A percentile compares a stretch with the other conserved stretches of the same genome.
Evolutionary conservation across 2,888 invertebrate genomes (phyloP).

Genomic region (Volucella bombylans): DNA sequence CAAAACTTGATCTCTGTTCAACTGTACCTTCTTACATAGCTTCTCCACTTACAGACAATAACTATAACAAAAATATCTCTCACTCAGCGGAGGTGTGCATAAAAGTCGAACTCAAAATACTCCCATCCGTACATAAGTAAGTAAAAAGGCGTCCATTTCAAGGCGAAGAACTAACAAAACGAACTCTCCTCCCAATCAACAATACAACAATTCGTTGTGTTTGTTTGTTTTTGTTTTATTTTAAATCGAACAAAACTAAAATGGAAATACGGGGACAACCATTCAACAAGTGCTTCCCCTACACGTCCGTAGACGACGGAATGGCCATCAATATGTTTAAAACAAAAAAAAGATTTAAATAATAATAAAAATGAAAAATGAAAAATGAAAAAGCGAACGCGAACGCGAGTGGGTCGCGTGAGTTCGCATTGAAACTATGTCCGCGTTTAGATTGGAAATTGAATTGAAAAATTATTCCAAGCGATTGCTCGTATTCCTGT

Average conservation of each 20-base stretch:
- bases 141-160: slow-evolving; percentile 47
- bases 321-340: slow-evolving; percentile 49
- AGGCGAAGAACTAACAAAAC: slow-evolving; percentile 57
- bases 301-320: slow-evolving; percentile 41
- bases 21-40: slow-evolving; percentile 7
- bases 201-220: neutral
- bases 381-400: slow-evolving; percentile 22
- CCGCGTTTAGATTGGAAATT: slow-evolving; percentile 66
- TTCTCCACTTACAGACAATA: slow-evolving; percentile 20
- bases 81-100: slow-evolving; percentile 57
- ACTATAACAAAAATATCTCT: slow-evolving; percentile 20
- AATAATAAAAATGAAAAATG: slow-evolving; percentile 19
- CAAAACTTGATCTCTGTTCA: slow-evolving; percentile 27
- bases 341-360: neutral
- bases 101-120: slow-evolving; percentile 22
- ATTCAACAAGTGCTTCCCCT: slow-evolving; percentile 70
- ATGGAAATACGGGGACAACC: slow-evolving; percentile 66
- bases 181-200: slow-evolving; percentile 30
- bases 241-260: slow-evolving; percentile 37
- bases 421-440: slow-evolving; percentile 62
- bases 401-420: slow-evolving; percentile 70
- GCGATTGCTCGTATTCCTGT: slow-evolving; percentile 33
- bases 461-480: slow-evolving; percentile 55
- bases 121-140: neutral
- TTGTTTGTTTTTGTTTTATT: no score